Base-by-base conservation (phyloP, 2,113 vertebrate species). In the Bujurquina vittata region DNA sequence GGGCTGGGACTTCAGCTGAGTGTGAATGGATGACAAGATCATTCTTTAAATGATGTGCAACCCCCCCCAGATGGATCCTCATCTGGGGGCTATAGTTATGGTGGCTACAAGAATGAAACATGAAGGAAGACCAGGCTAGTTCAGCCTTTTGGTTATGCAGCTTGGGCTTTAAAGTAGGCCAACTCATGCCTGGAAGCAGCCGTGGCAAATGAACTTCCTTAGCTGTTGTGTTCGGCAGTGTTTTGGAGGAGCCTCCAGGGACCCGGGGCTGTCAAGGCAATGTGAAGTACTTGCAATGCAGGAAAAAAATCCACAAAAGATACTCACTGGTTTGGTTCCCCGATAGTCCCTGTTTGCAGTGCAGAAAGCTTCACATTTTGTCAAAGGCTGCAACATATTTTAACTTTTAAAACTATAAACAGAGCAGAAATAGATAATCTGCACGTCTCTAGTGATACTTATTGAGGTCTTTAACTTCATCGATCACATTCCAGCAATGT, bases 161-260 rank as follows among this genome's bases (percentile, higher is more conserved):
- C 35, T 75, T 74, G 77, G 82, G 81, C n/a, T 81, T 82, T 75
- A 92, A 95, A 95, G 84, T 95, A 94, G 94, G 94, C 83, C 93
- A 94, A 86, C 86, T 79, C 84, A 73, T 93, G 92, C 93, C 93
- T 88, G 80, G 80, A 76, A 94, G 93, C 91, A 57, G 67, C 75
- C 46, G 33, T 87, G 91, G 89, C 91, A 89, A 92, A 91, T 91
- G 88, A 94, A 89, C 92, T 85, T 92, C 87, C 83, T 87, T 79
- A 61, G 77, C 84, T 4, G 75, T 77, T 77, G 84, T 82, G 75
- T 85, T 80, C 80, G 89, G 87, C 84, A 73, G 78, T 56, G 72
- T 87, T 92, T 90, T 86, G 77, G 83, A 84, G 85, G 33, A 81
- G 82, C 84, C 90, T 80, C 58, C 46, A n/a, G 91, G 90, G 91